phyloP scores from a whole-genome alignment of 2,113 vertebrate genomes.

The Trogon surrucura region DNA sequence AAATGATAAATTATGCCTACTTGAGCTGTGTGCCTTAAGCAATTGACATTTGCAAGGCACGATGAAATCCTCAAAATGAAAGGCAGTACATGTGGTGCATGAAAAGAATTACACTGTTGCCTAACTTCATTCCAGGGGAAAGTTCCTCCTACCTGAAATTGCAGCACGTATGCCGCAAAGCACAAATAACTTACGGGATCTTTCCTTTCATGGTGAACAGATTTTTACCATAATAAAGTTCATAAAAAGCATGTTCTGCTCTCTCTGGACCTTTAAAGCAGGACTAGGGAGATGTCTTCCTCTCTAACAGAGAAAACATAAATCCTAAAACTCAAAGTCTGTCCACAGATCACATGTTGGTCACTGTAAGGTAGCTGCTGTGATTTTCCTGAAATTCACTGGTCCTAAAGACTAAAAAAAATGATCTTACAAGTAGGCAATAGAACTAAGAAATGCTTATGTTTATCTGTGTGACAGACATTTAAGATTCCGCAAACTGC shows the following conservation, averaged over 20 bases:
- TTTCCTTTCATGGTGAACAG: neutral
- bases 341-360: neutral
- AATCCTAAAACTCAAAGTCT: neutral
- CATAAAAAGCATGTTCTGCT: neutral
- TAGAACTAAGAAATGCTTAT: neutral
- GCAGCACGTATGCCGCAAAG: neutral
- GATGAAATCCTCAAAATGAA: neutral
- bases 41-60: constrained; percentile 19
- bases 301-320: neutral
- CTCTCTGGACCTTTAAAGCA: neutral
- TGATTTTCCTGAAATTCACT: neutral
- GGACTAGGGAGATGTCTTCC: neutral
- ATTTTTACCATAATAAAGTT: neutral
- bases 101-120: neutral
- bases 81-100: neutral
- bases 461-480: neutral
- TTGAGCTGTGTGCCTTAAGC: constrained; percentile 47
- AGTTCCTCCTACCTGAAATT: neutral
- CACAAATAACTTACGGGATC: neutral
- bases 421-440: neutral
- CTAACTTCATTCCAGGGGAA: constrained; percentile 8
- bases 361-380: neutral
- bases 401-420: neutral
- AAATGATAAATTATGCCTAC: constrained; percentile 25
- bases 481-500: neutral